These are phyloP conservation scores for Toxotes lorentzi DNA, from an alignment of 2,797 vertebrate genomes.

Conservation along the genomic window DNA sequence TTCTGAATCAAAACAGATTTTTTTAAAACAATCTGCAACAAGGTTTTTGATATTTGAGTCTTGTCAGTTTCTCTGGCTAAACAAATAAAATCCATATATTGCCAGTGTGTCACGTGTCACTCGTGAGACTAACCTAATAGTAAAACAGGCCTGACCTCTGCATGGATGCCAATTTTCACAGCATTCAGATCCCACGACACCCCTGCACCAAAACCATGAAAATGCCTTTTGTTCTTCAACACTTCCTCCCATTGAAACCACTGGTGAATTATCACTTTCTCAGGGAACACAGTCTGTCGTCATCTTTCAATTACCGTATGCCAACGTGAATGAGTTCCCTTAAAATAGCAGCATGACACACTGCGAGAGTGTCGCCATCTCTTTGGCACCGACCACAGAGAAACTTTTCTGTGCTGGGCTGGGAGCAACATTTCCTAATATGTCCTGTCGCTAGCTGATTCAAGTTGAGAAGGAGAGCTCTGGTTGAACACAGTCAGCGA, in stretches of 20 bases:
- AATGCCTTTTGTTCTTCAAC: conserved; percentile 84
- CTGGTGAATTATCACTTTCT: conserved; percentile 81
- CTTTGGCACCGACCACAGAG: conserved; percentile 58
- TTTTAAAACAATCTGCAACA: background rate
- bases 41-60: background rate
- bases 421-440: conserved; percentile 60
- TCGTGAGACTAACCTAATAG: conserved; percentile 57
- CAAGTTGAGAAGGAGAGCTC: conserved; percentile 44
- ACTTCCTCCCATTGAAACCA: conserved; percentile 86
- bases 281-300: conserved; percentile 71
- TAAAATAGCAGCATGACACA: conserved; percentile 76
- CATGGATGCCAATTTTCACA: conserved; percentile 64
- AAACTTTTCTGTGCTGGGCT: conserved; percentile 58
- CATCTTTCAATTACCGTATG: conserved; percentile 75
- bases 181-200: conserved; percentile 67
- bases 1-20: background rate
- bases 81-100: background rate
- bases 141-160: conserved; percentile 68
- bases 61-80: background rate
- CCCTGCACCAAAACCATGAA: conserved; percentile 65
- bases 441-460: conserved; percentile 63
- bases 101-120: conserved; percentile 47
- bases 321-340: conserved; percentile 72
- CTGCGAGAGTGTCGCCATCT: conserved; percentile 59
- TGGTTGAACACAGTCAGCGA: conserved; percentile 63